Percentiles rank a stretch among this genome's conserved stretches.
These are phyloP conservation scores for Hemibagrus guttatus DNA, from an alignment of 2,797 vertebrate species.

Conservation along the genomic window DNA sequence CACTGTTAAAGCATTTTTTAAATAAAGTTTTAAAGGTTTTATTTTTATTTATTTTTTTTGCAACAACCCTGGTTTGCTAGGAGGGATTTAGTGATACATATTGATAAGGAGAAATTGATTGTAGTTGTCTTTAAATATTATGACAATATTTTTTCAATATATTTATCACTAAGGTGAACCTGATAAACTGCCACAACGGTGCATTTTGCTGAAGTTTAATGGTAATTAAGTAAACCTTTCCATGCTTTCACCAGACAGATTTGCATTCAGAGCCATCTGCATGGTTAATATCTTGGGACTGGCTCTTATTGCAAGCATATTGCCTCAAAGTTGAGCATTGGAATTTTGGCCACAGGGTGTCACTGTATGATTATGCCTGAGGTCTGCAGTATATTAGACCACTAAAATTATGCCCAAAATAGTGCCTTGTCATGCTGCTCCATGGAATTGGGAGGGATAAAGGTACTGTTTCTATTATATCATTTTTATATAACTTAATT, in stretches of 20 bases:
- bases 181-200: neutral
- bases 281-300: neutral
- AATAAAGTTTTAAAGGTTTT: too few species aligned
- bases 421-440: conserved; percentile 51
- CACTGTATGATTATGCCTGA: conserved; percentile 56
- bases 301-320: neutral
- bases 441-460: conserved; percentile 5
- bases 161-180: neutral
- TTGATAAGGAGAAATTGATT: neutral
- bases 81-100: neutral
- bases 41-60: neutral
- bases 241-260: neutral
- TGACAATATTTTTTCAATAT: neutral
- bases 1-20: neutral
- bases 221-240: neutral
- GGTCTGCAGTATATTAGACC: neutral
- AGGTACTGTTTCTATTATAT: neutral
- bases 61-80: neutral
- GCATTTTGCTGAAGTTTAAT: neutral
- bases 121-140: neutral
- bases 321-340: conserved; percentile 4
- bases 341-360: conserved; percentile 65
- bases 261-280: neutral
- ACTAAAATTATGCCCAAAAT: conserved; percentile 34
- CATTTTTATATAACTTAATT: neutral